Evolutionary conservation across 2,888 invertebrate genomes (phyloP).

Genomic region (Limnephilus rhombicus): DNA sequence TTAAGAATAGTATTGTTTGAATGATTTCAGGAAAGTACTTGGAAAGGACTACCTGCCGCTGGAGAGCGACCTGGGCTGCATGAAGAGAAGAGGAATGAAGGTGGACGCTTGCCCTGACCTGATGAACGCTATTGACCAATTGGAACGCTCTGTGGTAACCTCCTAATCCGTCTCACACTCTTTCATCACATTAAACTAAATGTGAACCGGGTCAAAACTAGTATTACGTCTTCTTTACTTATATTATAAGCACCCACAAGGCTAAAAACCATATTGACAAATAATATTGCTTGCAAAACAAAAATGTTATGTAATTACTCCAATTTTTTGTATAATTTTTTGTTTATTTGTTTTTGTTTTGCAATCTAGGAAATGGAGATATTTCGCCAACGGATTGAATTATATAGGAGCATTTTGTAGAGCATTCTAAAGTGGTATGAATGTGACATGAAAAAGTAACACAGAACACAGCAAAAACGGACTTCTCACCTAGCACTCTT

Average conservation of each 20-base stretch:
- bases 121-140: slow-evolving; percentile 81
- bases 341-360: neutral
- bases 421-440: neutral
- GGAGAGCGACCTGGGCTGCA: slow-evolving; percentile 79
- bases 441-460: neutral
- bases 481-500: neutral
- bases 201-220: neutral
- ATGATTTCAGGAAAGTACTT: slow-evolving; percentile 78
- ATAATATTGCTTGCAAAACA: neutral
- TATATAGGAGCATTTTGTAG: slow-evolving; percentile 13
- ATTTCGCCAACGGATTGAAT: slow-evolving; percentile 14
- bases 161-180: slow-evolving; percentile 2
- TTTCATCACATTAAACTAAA: neutral
- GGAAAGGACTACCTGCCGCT: slow-evolving; percentile 81
- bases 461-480: neutral
- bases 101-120: slow-evolving; percentile 80
- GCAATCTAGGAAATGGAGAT: neutral
- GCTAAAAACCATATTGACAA: neutral
- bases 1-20: slow-evolving; percentile 34
- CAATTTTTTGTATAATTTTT: neutral
- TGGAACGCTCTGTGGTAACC: slow-evolving; percentile 70
- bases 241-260: neutral
- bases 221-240: neutral
- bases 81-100: slow-evolving; percentile 83
- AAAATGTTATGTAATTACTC: neutral